phyloP scores from a whole-genome alignment of 2,797 vertebrate species.

The Oreortyx pictus region DNA sequence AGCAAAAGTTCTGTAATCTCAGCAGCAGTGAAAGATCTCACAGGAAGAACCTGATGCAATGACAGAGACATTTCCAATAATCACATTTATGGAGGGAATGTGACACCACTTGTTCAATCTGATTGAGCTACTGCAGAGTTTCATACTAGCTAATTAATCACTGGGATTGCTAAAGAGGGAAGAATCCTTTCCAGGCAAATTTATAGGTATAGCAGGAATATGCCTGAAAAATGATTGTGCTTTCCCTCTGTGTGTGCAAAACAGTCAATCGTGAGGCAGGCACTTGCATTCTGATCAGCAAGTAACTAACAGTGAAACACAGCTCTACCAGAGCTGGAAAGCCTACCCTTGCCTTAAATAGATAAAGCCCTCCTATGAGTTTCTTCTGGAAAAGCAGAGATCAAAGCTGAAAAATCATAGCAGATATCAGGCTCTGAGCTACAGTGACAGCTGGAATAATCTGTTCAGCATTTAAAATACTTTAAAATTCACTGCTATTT shows the following conservation, averaged over 20 bases:
- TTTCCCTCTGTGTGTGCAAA: not conserved
- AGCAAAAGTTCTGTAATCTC: slow-evolving; percentile 28
- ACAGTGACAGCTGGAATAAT: not conserved
- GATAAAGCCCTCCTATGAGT: not conserved
- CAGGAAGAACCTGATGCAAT: not conserved
- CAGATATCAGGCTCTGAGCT: not conserved
- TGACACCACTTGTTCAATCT: slow-evolving; percentile 6
- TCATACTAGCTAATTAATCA: slow-evolving; percentile 36
- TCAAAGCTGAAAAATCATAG: not conserved
- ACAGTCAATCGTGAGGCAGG: not conserved
- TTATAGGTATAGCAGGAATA: not conserved
- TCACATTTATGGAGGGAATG: slow-evolving; percentile 39
- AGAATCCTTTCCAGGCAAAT: slow-evolving; percentile 36
- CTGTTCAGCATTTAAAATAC: not conserved
- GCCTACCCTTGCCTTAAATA: not conserved
- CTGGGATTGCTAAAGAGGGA: slow-evolving; percentile 13
- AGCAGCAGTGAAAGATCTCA: not conserved
- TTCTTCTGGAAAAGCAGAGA: not conserved
- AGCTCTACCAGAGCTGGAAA: not conserved
- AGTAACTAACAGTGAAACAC: not conserved
- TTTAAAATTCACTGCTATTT: not conserved
- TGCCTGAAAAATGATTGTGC: not conserved
- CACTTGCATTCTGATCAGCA: not conserved
- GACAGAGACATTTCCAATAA: slow-evolving; percentile 18
- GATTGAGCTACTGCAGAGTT: slow-evolving; percentile 47